Evolutionary conservation across 64 coral and sea anemone genomes (phyloP), one percentile per base, ranked within the genome.

Genomic region (Hydrozoanthus tunicans): DNA sequence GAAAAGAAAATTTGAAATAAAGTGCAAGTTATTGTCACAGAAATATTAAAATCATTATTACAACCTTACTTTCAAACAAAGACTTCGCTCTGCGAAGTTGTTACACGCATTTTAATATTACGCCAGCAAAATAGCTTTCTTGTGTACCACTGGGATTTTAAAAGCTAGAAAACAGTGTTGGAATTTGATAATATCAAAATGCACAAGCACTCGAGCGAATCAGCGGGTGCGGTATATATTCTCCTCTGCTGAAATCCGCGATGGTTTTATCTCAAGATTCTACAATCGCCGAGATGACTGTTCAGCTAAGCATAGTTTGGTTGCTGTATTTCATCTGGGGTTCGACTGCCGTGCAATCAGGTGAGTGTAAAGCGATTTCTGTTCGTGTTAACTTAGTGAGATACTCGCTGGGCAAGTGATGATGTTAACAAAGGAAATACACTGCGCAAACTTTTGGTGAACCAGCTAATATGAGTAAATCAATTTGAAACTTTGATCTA

Each of bases 211-310:
- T 43, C 32, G 32, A 43, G 32, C 32, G 32, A 43, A 43, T 1
- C 32, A 43, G 32, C 32, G 32, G 32, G 32, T 43, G 32, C 32
- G 32, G 32, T 43, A 43, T 43, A 43, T 43, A 43, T 43, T 43
- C 25, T 74, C 26, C 71, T 32, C 51, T 17, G 56, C 56, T 62
- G 32, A 43, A 43, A 43, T 11, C n/a, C 12, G 9, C 11, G 24
- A 17, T 55, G 79, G 79, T 12, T 62, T 60, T 9, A 81, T 81
- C 20, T 62, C 79, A 81, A 81, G 61, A 5, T 59, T 61, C 32
- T 81, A 58, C 79, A 9, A 81, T 81, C 79, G 58, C 14, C n/a
- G 25, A 62, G n/a, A 81, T 81, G 79, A 81, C 11, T 6, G 25
- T 81, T 9, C 9, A 13, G 9, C 9, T 43, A 23, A 53, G 23